Evolutionary conservation across 64 coral and sea anemone species (phyloP).

Genomic region (Stylophora pistillata): DNA sequence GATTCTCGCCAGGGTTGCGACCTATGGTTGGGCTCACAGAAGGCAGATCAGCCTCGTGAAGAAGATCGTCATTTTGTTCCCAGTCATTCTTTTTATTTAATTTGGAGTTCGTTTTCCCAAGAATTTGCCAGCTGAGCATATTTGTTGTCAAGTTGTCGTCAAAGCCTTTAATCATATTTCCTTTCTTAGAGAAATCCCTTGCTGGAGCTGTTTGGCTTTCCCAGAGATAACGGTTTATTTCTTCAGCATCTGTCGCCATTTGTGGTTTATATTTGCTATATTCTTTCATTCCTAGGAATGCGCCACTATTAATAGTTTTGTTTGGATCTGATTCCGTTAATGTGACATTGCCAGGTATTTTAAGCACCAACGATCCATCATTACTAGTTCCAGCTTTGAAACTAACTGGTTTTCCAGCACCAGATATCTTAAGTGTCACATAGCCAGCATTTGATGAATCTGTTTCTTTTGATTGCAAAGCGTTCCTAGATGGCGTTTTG

Average conservation of each 20-base stretch:
- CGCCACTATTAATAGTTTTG: not conserved
- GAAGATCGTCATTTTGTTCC: not conserved
- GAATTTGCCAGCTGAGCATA: slow-evolving; percentile 22
- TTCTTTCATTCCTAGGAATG: not conserved
- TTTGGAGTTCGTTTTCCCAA: slow-evolving; percentile 11
- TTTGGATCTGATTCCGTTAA: slow-evolving; percentile 5
- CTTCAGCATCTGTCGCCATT: not conserved
- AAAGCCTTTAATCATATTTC: not conserved
- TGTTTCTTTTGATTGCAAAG: not conserved
- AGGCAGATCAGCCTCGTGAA: not conserved
- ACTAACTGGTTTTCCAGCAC: slow-evolving; percentile 77
- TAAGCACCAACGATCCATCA: slow-evolving; percentile 80
- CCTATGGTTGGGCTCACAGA: not conserved
- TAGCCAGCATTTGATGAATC: not conserved
- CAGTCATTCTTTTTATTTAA: slow-evolving; percentile 21
- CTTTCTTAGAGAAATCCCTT: slow-evolving; percentile 31
- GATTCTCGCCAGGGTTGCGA: not conserved
- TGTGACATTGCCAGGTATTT: slow-evolving; percentile 63
- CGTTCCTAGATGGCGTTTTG: not conserved
- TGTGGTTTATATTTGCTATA: not conserved
- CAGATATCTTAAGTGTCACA: slow-evolving; percentile 79
- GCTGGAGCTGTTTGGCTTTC: not conserved
- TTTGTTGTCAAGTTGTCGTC: not conserved
- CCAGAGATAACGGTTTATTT: slow-evolving; percentile 14
- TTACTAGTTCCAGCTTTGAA: slow-evolving; percentile 85